phyloP scores from a whole-genome alignment of 1,140 invertebrate genomes.

The Pinna nobilis region DNA sequence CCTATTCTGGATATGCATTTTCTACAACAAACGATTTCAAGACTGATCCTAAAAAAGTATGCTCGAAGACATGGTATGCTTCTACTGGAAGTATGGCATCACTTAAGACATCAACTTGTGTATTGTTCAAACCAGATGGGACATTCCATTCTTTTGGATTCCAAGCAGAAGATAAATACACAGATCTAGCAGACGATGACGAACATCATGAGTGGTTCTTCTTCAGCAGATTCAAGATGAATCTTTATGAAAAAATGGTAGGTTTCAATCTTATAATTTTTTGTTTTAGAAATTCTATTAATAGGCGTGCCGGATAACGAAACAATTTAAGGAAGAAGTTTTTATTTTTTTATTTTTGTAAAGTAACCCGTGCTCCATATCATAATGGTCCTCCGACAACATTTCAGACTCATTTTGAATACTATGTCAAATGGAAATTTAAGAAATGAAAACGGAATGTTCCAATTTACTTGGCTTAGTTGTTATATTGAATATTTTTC shows the following conservation, averaged over 20 bases:
- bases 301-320: too few species aligned
- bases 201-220: slow-evolving; percentile 23
- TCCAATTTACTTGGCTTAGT: too few species aligned
- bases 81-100: neutral
- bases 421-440: too few species aligned
- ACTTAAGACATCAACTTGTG: slow-evolving; percentile 21
- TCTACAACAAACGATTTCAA: slow-evolving; percentile 35
- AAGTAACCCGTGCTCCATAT: too few species aligned
- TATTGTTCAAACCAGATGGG: slow-evolving; percentile 20
- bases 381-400: too few species aligned
- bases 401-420: too few species aligned
- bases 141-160: slow-evolving; percentile 31
- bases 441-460: too few species aligned
- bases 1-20: slow-evolving; percentile 38
- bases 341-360: too few species aligned
- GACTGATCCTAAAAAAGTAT: slow-evolving; percentile 14
- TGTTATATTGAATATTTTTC: too few species aligned
- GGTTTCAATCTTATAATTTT: too few species aligned
- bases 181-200: slow-evolving; percentile 29
- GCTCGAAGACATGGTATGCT: slow-evolving; percentile 10
- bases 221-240: slow-evolving; percentile 39
- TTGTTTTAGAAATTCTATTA: too few species aligned
- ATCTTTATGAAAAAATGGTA: slow-evolving; percentile 18
- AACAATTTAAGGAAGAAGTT: too few species aligned
- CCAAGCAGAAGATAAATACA: slow-evolving; percentile 38